Evolutionary conservation across 1,140 invertebrate genomes (phyloP), one percentile per base, ranked within the genome.

Genomic region (Brevipalpus yothersi): DNA sequence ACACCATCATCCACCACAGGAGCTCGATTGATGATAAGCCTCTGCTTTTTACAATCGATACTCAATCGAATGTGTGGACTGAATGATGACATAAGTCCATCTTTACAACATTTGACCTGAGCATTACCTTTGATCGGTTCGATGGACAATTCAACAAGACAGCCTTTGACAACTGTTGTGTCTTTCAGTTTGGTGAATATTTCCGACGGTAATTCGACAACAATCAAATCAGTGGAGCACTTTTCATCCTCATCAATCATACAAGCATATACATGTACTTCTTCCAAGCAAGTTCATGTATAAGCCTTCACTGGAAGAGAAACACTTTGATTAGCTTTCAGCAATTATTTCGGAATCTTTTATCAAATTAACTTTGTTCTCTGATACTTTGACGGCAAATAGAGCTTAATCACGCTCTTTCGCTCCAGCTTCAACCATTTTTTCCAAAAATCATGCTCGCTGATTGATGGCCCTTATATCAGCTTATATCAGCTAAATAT

Each of bases 221-320:
- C 83, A 19, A 80, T 82, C 1, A 93, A 76, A 75, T 92, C 86
- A 40, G 83, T 82, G 41, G 81, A 79, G 69, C 85, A 90, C 65
- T 82, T 78, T 23, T 58, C 39, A 4, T 10, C 42, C 49, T 64
- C 53, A 65, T 88, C 83, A 7, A 92, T 71, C 15, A 77, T 75
- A 67, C 89, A 93, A 1, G 82, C 83, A 68, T 93, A 95, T 75
- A 93, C 88, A n/a, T n/a, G n/a, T n/a, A n/a, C n/a, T n/a, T 21
- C 89, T 90, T 72, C 94, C 90, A 70, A 88, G 72, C 31, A 92
- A 69, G 68, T 85, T 86, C 55, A 85, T 73, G 0, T 82, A 70
- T 56, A 80, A 81, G 42, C 82, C 83, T 57, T 84, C 79, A 69
- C 83, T 84, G 61, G 86, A 79, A 58, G 86, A 75, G 64, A 82